These are phyloP conservation scores for Pelecanoides urinatrix DNA, from an alignment of 2,113 vertebrate species.

Conservation along the genomic window DNA sequence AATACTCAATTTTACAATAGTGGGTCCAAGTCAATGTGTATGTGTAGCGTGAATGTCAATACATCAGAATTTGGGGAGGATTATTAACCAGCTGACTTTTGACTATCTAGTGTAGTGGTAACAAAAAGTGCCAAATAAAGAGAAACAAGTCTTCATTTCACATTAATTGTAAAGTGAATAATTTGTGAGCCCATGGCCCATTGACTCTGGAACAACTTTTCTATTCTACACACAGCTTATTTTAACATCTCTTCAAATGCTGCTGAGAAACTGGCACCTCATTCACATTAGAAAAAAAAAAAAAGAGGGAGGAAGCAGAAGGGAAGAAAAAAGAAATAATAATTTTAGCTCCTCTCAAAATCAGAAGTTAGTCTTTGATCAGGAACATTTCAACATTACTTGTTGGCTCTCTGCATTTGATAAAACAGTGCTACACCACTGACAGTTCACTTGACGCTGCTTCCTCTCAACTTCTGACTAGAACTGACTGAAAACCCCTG, in stretches of 20 bases:
- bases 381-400: neutral
- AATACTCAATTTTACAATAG: neutral
- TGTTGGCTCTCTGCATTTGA: neutral
- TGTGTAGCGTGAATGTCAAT: neutral
- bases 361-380: neutral
- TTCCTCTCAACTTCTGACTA: neutral
- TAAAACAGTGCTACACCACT: neutral
- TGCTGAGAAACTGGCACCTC: neutral
- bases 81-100: neutral
- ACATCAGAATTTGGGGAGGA: neutral
- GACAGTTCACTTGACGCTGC: neutral
- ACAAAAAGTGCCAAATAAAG: neutral
- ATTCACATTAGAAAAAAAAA: neutral
- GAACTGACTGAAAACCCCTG: neutral
- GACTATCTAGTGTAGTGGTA: neutral
- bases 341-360: neutral
- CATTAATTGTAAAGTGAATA: neutral
- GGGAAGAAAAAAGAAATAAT: neutral
- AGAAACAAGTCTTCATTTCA: neutral
- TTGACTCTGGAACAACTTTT: neutral
- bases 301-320: neutral
- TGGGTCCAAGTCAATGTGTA: neutral
- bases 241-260: neutral
- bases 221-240: neutral
- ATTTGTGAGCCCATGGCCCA: neutral